A percentile compares a stretch with the other conserved stretches of the same genome.
These are phyloP conservation scores for Malurus leucopterus DNA, from an alignment of 2,797 vertebrate genomes.

Conservation along the genomic window DNA sequence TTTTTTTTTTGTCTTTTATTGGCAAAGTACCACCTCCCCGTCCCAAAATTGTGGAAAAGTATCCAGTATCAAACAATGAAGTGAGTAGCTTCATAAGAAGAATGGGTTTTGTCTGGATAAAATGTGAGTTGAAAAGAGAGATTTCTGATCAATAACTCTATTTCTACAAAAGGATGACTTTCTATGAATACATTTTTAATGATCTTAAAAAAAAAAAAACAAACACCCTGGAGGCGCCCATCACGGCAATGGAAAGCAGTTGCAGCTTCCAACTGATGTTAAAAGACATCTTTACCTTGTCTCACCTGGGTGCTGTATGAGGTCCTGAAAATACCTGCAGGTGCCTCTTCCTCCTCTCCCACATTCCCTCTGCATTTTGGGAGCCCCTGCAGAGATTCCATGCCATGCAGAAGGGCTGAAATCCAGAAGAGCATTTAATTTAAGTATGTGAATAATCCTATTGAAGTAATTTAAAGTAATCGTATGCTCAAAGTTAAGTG, in stretches of 20 bases:
- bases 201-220: neutral
- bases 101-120: neutral
- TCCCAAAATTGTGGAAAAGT: neutral
- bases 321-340: neutral
- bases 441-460: slow-evolving; percentile 36
- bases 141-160: slow-evolving; percentile 6
- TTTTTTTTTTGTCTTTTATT: neutral
- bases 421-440: slow-evolving; percentile 10
- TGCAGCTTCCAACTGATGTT: neutral
- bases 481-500: slow-evolving; percentile 25
- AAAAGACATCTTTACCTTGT: neutral
- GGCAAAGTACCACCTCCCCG: neutral
- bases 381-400: neutral
- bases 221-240: neutral
- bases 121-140: neutral
- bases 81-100: neutral
- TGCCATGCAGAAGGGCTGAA: neutral
- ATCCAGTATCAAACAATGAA: neutral
- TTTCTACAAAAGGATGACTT: neutral
- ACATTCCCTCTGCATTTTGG: neutral
- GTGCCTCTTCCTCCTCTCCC: neutral
- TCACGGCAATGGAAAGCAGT: neutral
- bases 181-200: neutral
- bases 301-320: neutral
- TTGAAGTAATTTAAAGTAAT: slow-evolving; percentile 46